A percentile compares a stretch with the other conserved stretches of the same genome.
phyloP scores from a whole-genome alignment of 2,797 vertebrate genomes.

The Orestias chungarensis region DNA sequence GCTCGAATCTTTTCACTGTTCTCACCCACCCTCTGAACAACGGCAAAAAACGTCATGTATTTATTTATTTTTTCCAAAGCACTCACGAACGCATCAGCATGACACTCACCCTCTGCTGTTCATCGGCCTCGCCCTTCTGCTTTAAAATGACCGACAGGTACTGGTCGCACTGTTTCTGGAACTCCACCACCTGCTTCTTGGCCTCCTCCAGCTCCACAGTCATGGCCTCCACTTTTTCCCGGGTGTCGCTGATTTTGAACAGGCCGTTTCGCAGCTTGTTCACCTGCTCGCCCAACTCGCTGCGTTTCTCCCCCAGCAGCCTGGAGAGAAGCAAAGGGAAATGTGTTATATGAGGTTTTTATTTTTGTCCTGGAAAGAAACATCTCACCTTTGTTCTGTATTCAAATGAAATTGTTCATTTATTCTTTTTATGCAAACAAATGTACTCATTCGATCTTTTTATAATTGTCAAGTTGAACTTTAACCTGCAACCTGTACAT shows the following conservation, averaged over 20 bases:
- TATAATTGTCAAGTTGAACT: too few relatives aligned
- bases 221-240: constrained; percentile 89
- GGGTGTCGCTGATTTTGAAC: constrained; percentile 88
- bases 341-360: too few relatives aligned
- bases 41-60: neutral
- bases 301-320: constrained; percentile 86
- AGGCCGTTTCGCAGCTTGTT: constrained; percentile 86
- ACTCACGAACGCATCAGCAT: neutral
- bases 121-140: constrained; percentile 87
- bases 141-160: constrained; percentile 86
- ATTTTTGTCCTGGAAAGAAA: too few relatives aligned
- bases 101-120: constrained; percentile 84
- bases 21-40: constrained; percentile 82
- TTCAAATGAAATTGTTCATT: too few relatives aligned
- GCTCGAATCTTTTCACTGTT: constrained; percentile 86
- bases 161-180: constrained; percentile 88
- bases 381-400: too few relatives aligned
- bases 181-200: constrained; percentile 85
- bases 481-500: too few relatives aligned
- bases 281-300: constrained; percentile 85
- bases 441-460: too few relatives aligned
- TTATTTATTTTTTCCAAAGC: neutral
- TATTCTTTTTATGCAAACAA: too few relatives aligned
- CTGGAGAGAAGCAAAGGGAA: constrained; percentile 58
- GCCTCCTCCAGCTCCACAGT: constrained; percentile 87